Evolutionary conservation across 2,888 invertebrate genomes (phyloP), one percentile per base, ranked within the genome.

Genomic region (Gymnoscelis rufifasciata): DNA sequence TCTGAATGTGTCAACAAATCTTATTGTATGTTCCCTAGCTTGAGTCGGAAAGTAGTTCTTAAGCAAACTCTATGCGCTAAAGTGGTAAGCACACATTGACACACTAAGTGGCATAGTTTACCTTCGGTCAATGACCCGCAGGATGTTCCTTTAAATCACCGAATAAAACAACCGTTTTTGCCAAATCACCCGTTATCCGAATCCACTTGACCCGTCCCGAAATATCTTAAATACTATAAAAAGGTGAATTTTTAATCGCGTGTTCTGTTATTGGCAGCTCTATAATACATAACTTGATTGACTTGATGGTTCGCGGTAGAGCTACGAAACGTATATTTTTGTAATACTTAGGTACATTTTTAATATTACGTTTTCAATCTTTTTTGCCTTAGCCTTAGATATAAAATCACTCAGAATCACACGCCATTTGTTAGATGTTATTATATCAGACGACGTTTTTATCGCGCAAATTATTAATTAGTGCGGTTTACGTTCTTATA

Each of bases 21-120:
- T 19, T 19, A 5, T 19, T 2, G 3, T 3, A 3, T 19, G 19
- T 19, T 19, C 3, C n/a, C n/a, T 2, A 19, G 19, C 19, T 19
- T 19, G 19, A 3, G 19, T 2, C 3, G 5, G 19, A 19, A 19
- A 19, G 19, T 19, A 19, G 19, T 19, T n/a, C n/a, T n/a, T 33
- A 11, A 19, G 35, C 19, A 35, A 35, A 35, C 19, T 13, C 10
- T 15, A 23, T 19, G 19, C 2, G 11, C 11, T 35, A 15, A 47
- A 55, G 57, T 55, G 47, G 37, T 55, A 13, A 26, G 47, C 28
- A 51, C 49, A 54, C 43, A 52, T 46, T 45, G 29, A 43, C 43
- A 44, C 52, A 42, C 40, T 51, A 57, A 57, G 55, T 57, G 55
- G 44, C 41, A 43, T 41, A 49, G 50, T 51, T 45, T 41, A 23